Conservation (phyloP, 2,888 invertebrate genomes). For the Seira ritae region DNA sequence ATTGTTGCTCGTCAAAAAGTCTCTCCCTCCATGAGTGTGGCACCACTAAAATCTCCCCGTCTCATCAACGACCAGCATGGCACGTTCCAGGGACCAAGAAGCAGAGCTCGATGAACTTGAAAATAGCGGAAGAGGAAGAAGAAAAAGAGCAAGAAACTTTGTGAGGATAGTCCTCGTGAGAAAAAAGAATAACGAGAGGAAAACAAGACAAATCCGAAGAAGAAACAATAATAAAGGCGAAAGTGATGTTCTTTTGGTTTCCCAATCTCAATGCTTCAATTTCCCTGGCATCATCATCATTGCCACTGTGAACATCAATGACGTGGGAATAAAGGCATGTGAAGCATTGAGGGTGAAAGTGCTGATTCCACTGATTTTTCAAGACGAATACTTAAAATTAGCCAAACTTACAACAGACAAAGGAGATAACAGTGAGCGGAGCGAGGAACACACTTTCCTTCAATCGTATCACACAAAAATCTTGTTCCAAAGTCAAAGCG, state of each 20-base stretch:
- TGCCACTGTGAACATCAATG: neutral
- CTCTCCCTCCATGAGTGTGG: constrained; percentile 15
- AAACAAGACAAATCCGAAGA: neutral
- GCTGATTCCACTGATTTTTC: constrained; percentile 23
- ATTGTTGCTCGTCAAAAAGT: neutral
- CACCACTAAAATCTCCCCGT: neutral
- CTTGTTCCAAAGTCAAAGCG: constrained; percentile 30
- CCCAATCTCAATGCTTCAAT: neutral
- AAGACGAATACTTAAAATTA: neutral
- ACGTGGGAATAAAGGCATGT: constrained; percentile 39
- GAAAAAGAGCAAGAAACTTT: neutral
- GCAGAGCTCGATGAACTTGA: constrained; percentile 37
- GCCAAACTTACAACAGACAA: neutral
- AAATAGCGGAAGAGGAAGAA: constrained; percentile 6
- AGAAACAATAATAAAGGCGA: neutral
- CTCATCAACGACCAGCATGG: constrained; percentile 49
- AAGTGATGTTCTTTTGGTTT: neutral
- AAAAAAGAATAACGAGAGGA: neutral
- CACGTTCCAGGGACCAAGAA: constrained; percentile 61
- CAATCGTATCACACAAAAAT: constrained; percentile 41
- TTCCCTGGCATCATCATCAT: neutral
- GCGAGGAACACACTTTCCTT: constrained; percentile 41
- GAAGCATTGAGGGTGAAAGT: constrained; percentile 12
- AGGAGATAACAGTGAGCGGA: constrained; percentile 27
- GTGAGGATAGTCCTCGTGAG: neutral